Conservation (phyloP, 2,888 invertebrate species). For the Drosophila aldrichi region DNA sequence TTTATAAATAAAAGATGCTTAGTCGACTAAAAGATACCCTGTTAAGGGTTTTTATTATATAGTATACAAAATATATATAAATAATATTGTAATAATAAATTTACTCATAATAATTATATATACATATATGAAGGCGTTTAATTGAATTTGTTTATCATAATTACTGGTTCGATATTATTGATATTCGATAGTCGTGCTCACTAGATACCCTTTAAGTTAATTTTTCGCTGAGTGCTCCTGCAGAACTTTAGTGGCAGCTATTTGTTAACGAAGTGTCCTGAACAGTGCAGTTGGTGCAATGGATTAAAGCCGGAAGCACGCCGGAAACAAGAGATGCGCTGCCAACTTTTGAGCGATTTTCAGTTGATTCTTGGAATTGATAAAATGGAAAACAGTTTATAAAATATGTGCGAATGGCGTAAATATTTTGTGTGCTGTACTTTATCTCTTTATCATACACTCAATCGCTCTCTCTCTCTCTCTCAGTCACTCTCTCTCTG, state of each 20-base stretch:
- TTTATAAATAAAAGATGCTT: background rate
- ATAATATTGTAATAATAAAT: background rate
- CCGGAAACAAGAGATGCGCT: conserved; percentile 1
- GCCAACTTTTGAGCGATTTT: conserved; percentile 13
- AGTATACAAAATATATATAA: background rate
- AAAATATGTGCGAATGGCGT: conserved; percentile 1
- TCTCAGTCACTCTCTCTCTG: no score
- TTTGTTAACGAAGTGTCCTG: conserved; percentile 27
- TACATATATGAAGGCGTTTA: background rate
- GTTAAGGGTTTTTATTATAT: background rate
- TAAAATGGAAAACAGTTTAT: background rate
- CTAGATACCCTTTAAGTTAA: background rate
- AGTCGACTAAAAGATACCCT: background rate
- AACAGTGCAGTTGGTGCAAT: conserved; percentile 27
- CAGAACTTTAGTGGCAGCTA: background rate
- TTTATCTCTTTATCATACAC: conserved; percentile 3
- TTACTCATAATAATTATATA: background rate
- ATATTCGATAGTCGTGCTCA: no score
- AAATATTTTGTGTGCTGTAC: background rate
- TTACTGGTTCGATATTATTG: no score
- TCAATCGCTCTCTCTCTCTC: background rate
- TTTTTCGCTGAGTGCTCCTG: background rate
- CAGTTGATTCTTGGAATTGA: background rate
- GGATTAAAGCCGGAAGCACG: conserved; percentile 6
- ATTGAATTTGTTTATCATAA: no score